These are phyloP conservation scores for Manis pentadactyla DNA, from an alignment of 2,797 vertebrate genomes.

Conservation along the genomic window DNA sequence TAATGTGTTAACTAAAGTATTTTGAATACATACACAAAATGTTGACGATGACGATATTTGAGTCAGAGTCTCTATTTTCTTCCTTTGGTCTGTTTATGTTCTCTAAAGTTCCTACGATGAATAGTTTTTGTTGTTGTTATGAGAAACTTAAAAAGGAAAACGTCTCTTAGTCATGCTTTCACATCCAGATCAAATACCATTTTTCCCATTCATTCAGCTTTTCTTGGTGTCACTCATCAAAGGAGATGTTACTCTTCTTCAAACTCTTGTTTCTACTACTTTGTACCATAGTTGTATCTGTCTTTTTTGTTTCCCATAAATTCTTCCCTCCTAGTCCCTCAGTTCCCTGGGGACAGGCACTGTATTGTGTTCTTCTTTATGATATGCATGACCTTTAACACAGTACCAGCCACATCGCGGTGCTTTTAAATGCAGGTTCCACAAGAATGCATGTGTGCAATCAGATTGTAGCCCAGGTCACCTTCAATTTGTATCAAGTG, in stretches of 20 bases:
- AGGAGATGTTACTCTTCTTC: neutral
- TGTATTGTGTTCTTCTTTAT: constrained; percentile 5
- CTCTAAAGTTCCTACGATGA: neutral
- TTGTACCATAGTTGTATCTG: neutral
- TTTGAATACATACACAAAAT: neutral
- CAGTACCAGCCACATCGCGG: neutral
- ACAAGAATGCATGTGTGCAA: neutral
- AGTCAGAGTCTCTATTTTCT: neutral
- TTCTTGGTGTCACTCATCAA: neutral
- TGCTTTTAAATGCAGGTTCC: neutral
- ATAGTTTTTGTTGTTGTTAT: constrained; percentile 38
- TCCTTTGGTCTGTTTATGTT: neutral
- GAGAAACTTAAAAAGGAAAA: neutral
- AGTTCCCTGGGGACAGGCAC: neutral
- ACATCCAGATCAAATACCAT: neutral
- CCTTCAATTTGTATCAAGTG: neutral
- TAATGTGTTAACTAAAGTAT: neutral
- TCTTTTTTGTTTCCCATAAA: neutral
- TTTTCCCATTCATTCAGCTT: neutral
- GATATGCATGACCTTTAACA: neutral
- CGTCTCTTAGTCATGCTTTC: neutral
- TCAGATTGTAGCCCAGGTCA: neutral
- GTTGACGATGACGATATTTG: neutral
- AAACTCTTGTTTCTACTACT: neutral
- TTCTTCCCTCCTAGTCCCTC: neutral